Evolutionary conservation across 1,140 invertebrate species (phyloP), one percentile per base, ranked within the genome.

Genomic region (Dolichoris vasculosae): DNA sequence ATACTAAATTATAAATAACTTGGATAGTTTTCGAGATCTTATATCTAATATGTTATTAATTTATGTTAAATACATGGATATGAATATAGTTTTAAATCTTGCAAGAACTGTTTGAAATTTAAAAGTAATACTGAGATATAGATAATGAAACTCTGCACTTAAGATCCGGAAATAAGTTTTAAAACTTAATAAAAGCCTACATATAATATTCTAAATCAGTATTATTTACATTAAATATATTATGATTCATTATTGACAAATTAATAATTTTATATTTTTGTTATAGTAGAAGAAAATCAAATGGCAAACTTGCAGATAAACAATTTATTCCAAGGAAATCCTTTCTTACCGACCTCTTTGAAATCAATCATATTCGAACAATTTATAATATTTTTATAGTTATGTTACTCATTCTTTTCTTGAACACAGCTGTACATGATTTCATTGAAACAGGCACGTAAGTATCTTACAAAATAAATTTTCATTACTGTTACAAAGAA

Each of bases 331-430:
- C 93, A 23, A 93, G 97, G 81, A 95, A 96, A 89, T 97, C 97
- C 0, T 92, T 96, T 30, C 92, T 98, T 84, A 98, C 97, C 2
- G 96, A 97, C 48, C 93, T 98, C 46, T 95, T 97, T 88, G 94
- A 97, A 90, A 95, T 96, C 82, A 95, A 95, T 83, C 97, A 98
- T 91, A 96, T 98, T 85, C 94, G 94, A 89, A 96, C 97, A 0
- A 96, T 98, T 82, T 97, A 97, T 90, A 96, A 98, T 92, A 96
- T 98, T 78, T 97, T 97, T 92, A 94, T 96, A n/a, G 96, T 96
- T 67, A 96, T 96, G 87, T 93, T 98, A 38, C 94, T 97, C 69
- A 94, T 97, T 71, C 94, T 97, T 82, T 94, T 97, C 73, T 90
- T 97, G 46, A 96, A 97, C 88, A 96, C 96, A 1, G 92, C 96